A percentile compares a stretch with the other conserved stretches of the same genome.
phyloP scores from a whole-genome alignment of 2,113 vertebrate genomes.

The Amblyopsis rosae region DNA sequence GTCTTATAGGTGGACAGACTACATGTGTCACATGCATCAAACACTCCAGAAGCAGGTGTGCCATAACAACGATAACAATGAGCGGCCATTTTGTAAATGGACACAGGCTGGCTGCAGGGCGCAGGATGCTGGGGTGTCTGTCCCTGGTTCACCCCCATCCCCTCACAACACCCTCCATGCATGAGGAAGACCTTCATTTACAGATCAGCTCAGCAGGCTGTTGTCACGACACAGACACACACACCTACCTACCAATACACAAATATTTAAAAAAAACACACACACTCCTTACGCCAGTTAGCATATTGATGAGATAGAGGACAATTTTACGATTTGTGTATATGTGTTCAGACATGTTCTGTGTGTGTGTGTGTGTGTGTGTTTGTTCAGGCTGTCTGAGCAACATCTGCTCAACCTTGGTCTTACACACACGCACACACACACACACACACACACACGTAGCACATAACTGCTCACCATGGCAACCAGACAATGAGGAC shows the following conservation, averaged over 20 bases:
- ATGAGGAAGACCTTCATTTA: slow-evolving; percentile 10
- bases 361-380: background rate
- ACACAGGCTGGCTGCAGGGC: slow-evolving; percentile 52
- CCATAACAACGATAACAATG: too few species aligned
- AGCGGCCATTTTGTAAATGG: slow-evolving; percentile 40
- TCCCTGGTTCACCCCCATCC: slow-evolving; percentile 37
- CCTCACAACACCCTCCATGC: slow-evolving; percentile 18
- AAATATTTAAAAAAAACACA: background rate
- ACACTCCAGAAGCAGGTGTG: too few species aligned
- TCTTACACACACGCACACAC: slow-evolving; percentile 3
- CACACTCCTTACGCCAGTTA: slow-evolving; percentile 17
- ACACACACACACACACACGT: slow-evolving; percentile 4
- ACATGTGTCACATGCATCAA: too few species aligned
- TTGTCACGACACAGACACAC: background rate
- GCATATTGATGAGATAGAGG: slow-evolving; percentile 40
- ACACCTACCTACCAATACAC: slow-evolving; percentile 8
- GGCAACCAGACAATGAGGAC: slow-evolving; percentile 58
- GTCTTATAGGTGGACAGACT: too few species aligned
- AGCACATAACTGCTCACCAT: slow-evolving; percentile 54
- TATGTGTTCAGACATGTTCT: slow-evolving; percentile 18
- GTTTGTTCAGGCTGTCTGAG: slow-evolving; percentile 21
- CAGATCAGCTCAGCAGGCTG: background rate
- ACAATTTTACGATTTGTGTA: slow-evolving; percentile 12
- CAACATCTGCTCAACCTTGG: slow-evolving; percentile 41
- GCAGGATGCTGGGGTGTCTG: slow-evolving; percentile 53